These are phyloP conservation scores for Lasioglossum leucozonium DNA, from an alignment of 2,888 invertebrate species.

Conservation along the genomic window DNA sequence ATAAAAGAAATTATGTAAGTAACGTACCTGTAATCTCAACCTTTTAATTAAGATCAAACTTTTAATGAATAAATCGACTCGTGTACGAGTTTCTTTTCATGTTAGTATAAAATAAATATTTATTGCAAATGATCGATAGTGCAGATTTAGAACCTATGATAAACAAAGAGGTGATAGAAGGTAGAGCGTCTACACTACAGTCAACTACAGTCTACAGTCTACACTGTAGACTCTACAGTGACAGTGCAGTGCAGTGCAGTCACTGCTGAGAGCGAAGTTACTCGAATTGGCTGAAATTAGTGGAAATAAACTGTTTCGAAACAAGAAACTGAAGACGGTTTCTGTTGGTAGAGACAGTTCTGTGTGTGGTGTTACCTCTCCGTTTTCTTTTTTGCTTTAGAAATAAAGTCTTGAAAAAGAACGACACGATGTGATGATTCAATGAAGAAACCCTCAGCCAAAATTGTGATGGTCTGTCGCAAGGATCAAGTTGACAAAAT, in stretches of 20 bases:
- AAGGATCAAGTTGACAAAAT: slow-evolving; percentile 19
- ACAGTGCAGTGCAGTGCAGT: slow-evolving; percentile 8
- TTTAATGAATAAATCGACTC: neutral
- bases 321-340: neutral
- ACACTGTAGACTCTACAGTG: slow-evolving; percentile 21
- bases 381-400: slow-evolving; percentile 15
- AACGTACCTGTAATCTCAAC: neutral
- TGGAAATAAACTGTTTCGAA: slow-evolving; percentile 35
- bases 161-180: slow-evolving; percentile 8
- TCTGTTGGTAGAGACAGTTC: neutral
- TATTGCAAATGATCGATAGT: neutral
- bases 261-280: slow-evolving; percentile 26
- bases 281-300: slow-evolving; percentile 34
- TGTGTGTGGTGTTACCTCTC: neutral
- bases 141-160: slow-evolving; percentile 23
- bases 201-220: no score
- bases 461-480: slow-evolving; percentile 25
- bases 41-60: neutral
- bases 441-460: slow-evolving; percentile 6
- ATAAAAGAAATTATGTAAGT: neutral
- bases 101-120: no score
- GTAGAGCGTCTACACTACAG: no score
- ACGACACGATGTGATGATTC: slow-evolving; percentile 41
- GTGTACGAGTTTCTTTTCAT: neutral
- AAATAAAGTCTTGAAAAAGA: slow-evolving; percentile 21